Percentiles rank a stretch among this genome's conserved stretches.
Evolutionary conservation across 2,888 invertebrate species (phyloP).

Genomic region (Dicranocentrus wangi): DNA sequence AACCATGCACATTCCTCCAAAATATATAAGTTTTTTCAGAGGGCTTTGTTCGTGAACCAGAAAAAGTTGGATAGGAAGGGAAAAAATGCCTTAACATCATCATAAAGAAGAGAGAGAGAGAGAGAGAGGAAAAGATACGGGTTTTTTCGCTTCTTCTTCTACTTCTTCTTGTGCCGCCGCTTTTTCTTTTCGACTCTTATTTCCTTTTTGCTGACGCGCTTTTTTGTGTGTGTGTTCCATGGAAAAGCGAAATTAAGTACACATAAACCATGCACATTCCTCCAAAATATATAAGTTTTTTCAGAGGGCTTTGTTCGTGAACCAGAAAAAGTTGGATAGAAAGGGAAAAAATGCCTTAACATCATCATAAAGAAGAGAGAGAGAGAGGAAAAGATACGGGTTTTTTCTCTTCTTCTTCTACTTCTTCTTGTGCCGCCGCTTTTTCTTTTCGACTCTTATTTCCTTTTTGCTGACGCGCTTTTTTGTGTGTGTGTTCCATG

Average conservation of each 20-base stretch:
- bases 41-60: background rate
- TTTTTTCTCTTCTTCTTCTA: background rate
- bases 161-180: background rate
- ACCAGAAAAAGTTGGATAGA: conserved; percentile 17
- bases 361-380: conserved; percentile 21
- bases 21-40: background rate
- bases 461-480: background rate
- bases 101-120: conserved; percentile 14
- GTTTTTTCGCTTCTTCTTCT: background rate
- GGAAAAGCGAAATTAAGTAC: background rate
- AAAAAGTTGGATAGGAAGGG: conserved; percentile 20
- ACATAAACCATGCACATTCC: background rate
- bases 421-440: background rate
- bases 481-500: background rate
- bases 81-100: conserved; percentile 23
- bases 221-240: background rate
- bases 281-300: too few relatives aligned
- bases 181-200: conserved; percentile 6
- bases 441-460: conserved; percentile 10
- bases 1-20: background rate
- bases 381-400: conserved; percentile 18
- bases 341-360: conserved; percentile 21
- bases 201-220: conserved; percentile 3
- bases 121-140: conserved; percentile 20
- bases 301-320: background rate